Conservation (phyloP, 92 coral and sea anemone genomes). For the Phenganax stokvisi region DNA sequence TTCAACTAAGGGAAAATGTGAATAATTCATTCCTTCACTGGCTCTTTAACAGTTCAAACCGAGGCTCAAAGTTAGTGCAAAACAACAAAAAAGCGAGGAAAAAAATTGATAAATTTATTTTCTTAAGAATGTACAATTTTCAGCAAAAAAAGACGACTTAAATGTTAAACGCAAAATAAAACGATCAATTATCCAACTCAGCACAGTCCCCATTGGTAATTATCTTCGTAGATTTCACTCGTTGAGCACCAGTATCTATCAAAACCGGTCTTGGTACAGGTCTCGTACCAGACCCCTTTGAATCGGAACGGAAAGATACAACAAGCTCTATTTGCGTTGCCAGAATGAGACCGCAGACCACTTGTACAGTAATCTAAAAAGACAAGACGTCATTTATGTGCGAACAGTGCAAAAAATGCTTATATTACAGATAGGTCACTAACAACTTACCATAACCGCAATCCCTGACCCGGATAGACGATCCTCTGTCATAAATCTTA, state of each 20-base stretch:
- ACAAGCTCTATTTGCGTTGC: slow-evolving; percentile 45
- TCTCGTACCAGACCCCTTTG: slow-evolving; percentile 35
- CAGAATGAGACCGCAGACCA: slow-evolving; percentile 45
- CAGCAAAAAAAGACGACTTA: no score
- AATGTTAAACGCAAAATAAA: no score
- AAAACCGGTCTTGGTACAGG: slow-evolving; percentile 43
- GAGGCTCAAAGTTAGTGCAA: no score
- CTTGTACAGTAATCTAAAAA: slow-evolving; percentile 41
- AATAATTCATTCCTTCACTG: no score
- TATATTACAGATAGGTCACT: neutral
- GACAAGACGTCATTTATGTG: neutral
- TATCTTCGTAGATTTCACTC: slow-evolving; percentile 28
- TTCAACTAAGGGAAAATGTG: no score
- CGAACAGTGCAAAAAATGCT: no score
- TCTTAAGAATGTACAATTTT: no score
- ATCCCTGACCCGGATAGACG: slow-evolving; percentile 1
- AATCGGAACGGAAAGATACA: slow-evolving; percentile 47
- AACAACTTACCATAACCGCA: slow-evolving; percentile 43
- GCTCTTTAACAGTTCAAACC: no score
- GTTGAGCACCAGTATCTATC: slow-evolving; percentile 45
- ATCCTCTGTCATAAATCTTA: slow-evolving; percentile 34
- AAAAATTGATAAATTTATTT: no score
- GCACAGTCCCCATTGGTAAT: slow-evolving; percentile 47
- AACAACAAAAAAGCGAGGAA: no score
- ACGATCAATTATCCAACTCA: neutral